A percentile compares a stretch with the other conserved stretches of the same genome.
Conservation (phyloP, 2,888 invertebrate species). For the Drosophila meridiana region DNA sequence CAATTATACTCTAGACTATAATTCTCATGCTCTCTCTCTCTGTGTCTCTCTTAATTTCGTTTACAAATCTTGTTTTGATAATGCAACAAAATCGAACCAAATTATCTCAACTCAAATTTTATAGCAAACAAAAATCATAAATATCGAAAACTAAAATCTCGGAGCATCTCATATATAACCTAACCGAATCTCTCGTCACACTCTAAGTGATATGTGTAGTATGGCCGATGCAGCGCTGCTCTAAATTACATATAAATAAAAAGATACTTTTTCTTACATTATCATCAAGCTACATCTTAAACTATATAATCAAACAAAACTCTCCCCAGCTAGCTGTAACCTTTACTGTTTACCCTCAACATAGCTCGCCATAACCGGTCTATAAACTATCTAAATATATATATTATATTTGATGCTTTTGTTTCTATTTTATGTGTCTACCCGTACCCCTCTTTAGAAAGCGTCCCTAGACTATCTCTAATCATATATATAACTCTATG, state of each 20-base stretch:
- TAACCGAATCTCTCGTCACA: conserved; percentile 1
- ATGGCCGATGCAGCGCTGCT: conserved; percentile 82
- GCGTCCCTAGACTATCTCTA: conserved; percentile 18
- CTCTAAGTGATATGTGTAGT: not conserved
- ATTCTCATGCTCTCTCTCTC: not conserved
- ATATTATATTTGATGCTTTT: conserved; percentile 8
- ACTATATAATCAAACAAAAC: not conserved
- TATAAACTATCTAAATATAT: conserved; percentile 5
- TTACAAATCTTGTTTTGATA: conserved; percentile 21
- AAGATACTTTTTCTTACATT: not conserved
- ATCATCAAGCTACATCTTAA: conserved; percentile 5
- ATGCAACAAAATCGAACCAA: conserved; percentile 63
- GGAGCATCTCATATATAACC: not conserved
- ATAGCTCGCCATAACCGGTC: conserved; percentile 21
- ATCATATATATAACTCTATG: conserved; percentile 1
- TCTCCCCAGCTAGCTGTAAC: not conserved
- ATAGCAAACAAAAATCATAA: not conserved
- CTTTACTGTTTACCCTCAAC: conserved; percentile 4
- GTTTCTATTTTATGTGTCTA: conserved; percentile 8
- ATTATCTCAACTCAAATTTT: not conserved
- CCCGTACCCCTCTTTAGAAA: conserved; percentile 14
- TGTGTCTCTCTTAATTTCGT: conserved; percentile 1
- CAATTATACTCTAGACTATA: not conserved
- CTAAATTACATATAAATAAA: conserved; percentile 10
- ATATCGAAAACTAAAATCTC: not conserved